Base-by-base conservation (phyloP, 1,140 invertebrate genomes). In the Drosophila navojoa region DNA sequence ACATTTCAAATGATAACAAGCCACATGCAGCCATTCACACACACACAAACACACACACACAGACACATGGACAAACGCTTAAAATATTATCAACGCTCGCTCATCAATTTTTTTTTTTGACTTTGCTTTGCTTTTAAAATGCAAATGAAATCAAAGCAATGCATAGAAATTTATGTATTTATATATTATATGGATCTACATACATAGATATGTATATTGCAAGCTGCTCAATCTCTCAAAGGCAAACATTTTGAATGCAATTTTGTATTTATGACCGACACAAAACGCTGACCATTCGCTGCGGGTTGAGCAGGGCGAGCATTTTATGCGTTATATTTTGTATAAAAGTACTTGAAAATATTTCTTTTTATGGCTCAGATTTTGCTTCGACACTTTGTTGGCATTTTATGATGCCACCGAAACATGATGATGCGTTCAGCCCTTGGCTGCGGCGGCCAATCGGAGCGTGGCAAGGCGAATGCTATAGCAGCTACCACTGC, bases 131-230 rank as follows among this genome's bases (percentile, higher is more conserved):
- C 19, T 55, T 22, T 70, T 57, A 70, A 84, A 77, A 68, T 78
- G 63, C 75, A 86, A 86, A 86, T 81, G 67, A 76, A 86, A 81
- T 76, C 61, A 81, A 86, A 81, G 81, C 81, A 85, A 66, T 40
- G 49, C 15, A 16, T 29, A 7, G 53, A 29, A 55, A 45, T 40
- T 44, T 44, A 45, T 69, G 15, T 38, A 45, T 61, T 1, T 19
- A 1, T 19, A 19, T 19, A 19, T 47, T 35, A 7, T n/a, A 50
- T 50, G 2, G 3, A 40, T n/a, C n/a, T n/a, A 25, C 10, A 3
- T 25, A 16, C 13, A 32, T 35, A 29, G 5, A 6, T 32, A 5
- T 27, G 13, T 49, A 16, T 35, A 1, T 29, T 53, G 11, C 13
- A 15, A 29, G 35, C 11, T 7, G 9, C 6, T 35, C 10, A 35